Evolutionary conservation across 2,113 vertebrate genomes (phyloP), one percentile per base, ranked within the genome.

Genomic region (Hippoglossus stenolepis): DNA sequence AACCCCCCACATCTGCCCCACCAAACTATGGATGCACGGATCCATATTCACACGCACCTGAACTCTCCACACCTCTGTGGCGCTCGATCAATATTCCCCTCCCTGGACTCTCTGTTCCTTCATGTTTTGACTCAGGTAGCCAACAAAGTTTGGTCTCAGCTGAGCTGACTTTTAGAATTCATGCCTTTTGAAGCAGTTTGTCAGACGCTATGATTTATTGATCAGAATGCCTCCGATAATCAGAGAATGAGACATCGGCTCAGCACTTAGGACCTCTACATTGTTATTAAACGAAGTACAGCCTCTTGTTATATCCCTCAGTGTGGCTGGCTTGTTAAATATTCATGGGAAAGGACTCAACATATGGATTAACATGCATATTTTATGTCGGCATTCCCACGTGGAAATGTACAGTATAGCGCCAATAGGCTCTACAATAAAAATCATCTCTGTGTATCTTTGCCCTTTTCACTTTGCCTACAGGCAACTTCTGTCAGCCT

Each of bases 351-450:
- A 88, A 79, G 62, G 75, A 74, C 67, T 83, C 82, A 88, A 89
- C 87, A 84, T 90, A 92, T 91, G 79, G 87, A 92, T 91, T 84
- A 77, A 31, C 84, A 91, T 94, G 53, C 85, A 94, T 94, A 91
- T 92, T 91, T 91, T 59, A 91, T 92, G 79, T 65, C 20, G 58
- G 47, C 61, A 40, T 65, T 77, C 82, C 85, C 85, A 70, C 81
- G 85, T 80, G 84, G 51, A 78, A 28, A 73, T 56, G 13, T n/a
- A 43, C 63, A 21, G 49, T 61, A 79, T 11, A 79, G 65, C 11
- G 58, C 71, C 70, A 77, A 57, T 15, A 67, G 49, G 70, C 76
- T 74, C 84, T 38, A 51, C 58, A 56, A 71, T 69, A 59, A 86
- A 88, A 77, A 77, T 67, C 66, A 60, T 70, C 66, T 79, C 56